Percentiles rank a stretch among this genome's conserved stretches.
phyloP scores from a whole-genome alignment of 2,113 vertebrate species.

The Chelonoidis abingdonii region DNA sequence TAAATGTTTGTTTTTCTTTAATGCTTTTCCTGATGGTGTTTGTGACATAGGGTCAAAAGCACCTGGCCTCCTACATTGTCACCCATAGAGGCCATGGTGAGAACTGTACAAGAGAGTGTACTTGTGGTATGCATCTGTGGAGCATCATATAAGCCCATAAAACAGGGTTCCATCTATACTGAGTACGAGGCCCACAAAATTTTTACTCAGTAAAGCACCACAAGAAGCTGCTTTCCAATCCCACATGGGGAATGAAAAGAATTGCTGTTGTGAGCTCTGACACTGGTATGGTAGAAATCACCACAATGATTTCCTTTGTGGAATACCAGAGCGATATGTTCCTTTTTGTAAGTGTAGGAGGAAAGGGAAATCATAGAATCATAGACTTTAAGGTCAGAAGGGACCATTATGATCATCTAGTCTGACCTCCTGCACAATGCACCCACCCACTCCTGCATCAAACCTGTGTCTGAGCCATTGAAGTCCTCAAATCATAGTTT shows the following conservation, averaged over 20 bases:
- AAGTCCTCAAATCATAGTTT: no score
- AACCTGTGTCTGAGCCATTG: no score
- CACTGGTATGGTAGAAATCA: neutral
- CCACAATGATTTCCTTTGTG: neutral
- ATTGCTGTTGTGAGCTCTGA: neutral
- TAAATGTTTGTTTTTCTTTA: neutral
- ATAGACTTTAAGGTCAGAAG: no score
- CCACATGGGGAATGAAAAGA: neutral
- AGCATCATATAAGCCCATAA: accelerated
- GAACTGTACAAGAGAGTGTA: neutral
- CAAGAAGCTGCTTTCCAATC: neutral
- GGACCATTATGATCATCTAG: no score
- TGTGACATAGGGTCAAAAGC: neutral
- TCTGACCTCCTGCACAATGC: no score
- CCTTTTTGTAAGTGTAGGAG: neutral
- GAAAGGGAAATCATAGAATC: neutral
- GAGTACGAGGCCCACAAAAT: neutral
- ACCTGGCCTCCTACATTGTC: neutral
- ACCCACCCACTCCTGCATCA: no score
- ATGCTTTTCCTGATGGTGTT: neutral
- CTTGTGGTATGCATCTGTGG: neutral
- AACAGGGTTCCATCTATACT: accelerated
- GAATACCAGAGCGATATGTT: neutral
- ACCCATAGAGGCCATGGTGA: neutral
- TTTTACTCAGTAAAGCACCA: neutral